phyloP scores from a whole-genome alignment of 2,113 vertebrate genomes.

The Sprattus sprattus region DNA sequence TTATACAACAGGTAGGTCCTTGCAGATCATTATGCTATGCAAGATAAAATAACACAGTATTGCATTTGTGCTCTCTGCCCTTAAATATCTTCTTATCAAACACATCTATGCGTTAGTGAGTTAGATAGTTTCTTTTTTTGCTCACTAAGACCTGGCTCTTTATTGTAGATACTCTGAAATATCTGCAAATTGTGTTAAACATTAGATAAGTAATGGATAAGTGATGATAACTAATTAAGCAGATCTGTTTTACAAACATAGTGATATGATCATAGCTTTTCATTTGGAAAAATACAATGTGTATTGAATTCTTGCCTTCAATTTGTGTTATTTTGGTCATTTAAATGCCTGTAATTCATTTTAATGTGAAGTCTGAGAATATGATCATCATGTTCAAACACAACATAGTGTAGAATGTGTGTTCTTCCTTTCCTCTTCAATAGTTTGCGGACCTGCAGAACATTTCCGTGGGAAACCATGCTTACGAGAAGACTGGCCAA shows the following conservation, averaged over 20 bases:
- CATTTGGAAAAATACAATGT: no score
- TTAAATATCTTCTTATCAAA: not conserved
- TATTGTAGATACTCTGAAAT: not conserved
- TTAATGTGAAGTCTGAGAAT: not conserved
- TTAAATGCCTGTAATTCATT: not conserved
- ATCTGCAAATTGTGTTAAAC: not conserved
- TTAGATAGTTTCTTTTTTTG: not conserved
- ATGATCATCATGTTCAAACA: not conserved
- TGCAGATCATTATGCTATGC: not conserved
- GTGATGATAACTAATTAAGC: no score
- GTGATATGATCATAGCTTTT: no score
- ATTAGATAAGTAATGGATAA: not conserved
- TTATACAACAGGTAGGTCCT: constrained; percentile 76
- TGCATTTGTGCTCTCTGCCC: not conserved
- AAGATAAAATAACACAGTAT: not conserved
- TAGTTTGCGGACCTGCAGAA: constrained; percentile 82
- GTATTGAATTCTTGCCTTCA: no score
- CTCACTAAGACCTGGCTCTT: not conserved
- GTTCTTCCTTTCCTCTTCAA: not conserved
- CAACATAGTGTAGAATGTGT: not conserved
- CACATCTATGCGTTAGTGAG: not conserved
- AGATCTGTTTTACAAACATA: no score
- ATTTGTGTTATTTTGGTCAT: no score
- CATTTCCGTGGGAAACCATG: constrained; percentile 86
- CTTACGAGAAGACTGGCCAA: constrained; percentile 75